A percentile compares a stretch with the other conserved stretches of the same genome.
These are phyloP conservation scores for Limosa lapponica DNA, from an alignment of 2,797 vertebrate species.

Conservation along the genomic window DNA sequence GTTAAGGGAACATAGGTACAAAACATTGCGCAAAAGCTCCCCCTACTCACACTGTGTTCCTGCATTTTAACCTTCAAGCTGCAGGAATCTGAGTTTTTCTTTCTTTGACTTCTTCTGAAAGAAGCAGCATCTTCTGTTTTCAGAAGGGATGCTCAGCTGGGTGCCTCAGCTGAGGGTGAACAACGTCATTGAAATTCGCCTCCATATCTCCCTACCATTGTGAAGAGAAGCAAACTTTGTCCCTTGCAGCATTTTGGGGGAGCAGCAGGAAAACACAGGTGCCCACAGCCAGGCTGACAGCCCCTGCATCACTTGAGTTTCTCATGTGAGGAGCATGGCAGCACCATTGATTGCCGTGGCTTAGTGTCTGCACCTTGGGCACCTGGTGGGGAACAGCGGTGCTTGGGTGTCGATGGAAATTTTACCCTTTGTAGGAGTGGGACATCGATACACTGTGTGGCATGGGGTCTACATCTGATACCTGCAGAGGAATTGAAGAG, in stretches of 20 bases:
- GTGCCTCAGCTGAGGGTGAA: not conserved
- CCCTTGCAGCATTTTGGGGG: not conserved
- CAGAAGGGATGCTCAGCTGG: not conserved
- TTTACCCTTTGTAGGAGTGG: not conserved
- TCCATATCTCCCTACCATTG: rapidly evolving
- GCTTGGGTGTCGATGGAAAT: not conserved
- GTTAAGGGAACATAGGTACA: not conserved
- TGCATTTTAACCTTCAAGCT: not conserved
- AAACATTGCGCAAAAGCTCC: not conserved
- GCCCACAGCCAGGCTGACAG: not conserved
- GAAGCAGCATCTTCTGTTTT: not conserved
- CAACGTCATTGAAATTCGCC: not conserved
- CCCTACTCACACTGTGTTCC: rapidly evolving
- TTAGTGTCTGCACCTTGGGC: not conserved
- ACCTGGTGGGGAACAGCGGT: not conserved
- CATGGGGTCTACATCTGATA: rapidly evolving
- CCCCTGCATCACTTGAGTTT: not conserved
- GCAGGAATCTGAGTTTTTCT: not conserved
- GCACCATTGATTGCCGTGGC: rapidly evolving
- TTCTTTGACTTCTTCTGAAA: not conserved
- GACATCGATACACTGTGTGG: rapidly evolving
- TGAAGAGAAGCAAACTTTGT: not conserved
- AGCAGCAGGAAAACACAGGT: not conserved
- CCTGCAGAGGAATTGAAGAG: not conserved
- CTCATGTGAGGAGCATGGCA: not conserved